Percentiles rank a stretch among this genome's conserved stretches.
Conservation (phyloP, 2,113 vertebrate genomes). For the Steatornis caripensis region DNA sequence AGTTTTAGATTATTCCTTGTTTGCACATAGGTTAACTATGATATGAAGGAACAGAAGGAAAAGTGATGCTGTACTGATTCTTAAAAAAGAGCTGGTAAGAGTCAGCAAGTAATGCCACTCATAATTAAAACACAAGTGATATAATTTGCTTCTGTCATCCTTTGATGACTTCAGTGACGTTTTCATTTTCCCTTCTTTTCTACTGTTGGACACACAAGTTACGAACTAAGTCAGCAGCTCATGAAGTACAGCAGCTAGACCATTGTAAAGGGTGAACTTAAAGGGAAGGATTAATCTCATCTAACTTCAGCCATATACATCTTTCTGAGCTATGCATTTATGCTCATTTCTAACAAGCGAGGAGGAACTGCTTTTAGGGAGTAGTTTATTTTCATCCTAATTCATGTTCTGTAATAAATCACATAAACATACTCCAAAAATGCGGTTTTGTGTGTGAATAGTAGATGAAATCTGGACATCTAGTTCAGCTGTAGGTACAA, state of each 20-base stretch:
- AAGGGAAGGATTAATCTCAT: neutral
- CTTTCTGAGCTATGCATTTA: neutral
- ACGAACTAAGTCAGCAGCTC: neutral
- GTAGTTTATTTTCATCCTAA: neutral
- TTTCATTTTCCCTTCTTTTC: neutral
- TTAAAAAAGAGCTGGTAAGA: neutral
- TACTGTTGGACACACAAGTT: neutral
- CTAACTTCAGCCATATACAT: neutral
- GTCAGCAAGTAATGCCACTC: neutral
- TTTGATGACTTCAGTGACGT: neutral
- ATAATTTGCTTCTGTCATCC: neutral
- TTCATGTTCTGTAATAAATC: neutral
- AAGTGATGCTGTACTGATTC: neutral
- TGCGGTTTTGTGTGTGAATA: neutral
- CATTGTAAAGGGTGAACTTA: neutral
- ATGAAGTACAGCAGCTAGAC: neutral
- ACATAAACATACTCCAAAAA: neutral
- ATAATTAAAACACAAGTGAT: neutral
- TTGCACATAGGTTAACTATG: slow-evolving; percentile 48
- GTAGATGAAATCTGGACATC: neutral
- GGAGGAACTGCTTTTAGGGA: neutral
- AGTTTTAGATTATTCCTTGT: slow-evolving; percentile 40
- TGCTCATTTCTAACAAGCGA: neutral
- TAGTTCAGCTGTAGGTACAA: neutral
- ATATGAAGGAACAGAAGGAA: slow-evolving; percentile 21